Evolutionary conservation across 2,113 vertebrate species (phyloP).

Genomic region (Amphiprion percula): DNA sequence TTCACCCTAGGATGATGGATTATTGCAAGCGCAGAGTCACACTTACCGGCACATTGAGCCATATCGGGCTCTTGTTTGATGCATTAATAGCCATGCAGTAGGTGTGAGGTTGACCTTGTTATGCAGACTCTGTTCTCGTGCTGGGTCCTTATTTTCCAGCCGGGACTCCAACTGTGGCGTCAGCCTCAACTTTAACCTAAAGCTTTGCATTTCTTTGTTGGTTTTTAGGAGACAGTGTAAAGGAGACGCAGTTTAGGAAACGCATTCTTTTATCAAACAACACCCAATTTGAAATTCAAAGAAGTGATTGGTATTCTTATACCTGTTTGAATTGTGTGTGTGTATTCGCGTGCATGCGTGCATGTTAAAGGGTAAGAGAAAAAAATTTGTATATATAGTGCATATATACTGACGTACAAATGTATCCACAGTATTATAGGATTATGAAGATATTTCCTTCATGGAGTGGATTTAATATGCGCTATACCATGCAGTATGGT

Average conservation of each 20-base stretch:
- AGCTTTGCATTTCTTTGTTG: neutral
- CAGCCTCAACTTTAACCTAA: neutral
- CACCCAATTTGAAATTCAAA: too few species aligned
- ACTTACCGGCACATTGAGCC: neutral
- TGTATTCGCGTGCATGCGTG: neutral
- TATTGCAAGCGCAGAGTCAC: neutral
- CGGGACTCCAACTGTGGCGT: neutral
- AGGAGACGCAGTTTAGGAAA: too few species aligned
- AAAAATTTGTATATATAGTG: too few species aligned
- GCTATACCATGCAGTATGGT: neutral
- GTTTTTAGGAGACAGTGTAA: too few species aligned
- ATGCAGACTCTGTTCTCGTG: neutral
- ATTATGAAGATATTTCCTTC: neutral
- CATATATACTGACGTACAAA: neutral
- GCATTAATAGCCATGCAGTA: neutral
- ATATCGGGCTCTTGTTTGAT: neutral
- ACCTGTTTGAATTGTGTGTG: neutral
- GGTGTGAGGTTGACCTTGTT: conserved; percentile 4
- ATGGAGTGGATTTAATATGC: neutral
- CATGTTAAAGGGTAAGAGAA: neutral
- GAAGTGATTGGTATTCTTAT: too few species aligned
- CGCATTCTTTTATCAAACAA: too few species aligned
- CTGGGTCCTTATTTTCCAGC: neutral
- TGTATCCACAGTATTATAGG: neutral
- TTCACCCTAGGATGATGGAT: neutral